Evolutionary conservation across 2,888 invertebrate genomes (phyloP).

Genomic region (Tolmerus cingulatus): DNA sequence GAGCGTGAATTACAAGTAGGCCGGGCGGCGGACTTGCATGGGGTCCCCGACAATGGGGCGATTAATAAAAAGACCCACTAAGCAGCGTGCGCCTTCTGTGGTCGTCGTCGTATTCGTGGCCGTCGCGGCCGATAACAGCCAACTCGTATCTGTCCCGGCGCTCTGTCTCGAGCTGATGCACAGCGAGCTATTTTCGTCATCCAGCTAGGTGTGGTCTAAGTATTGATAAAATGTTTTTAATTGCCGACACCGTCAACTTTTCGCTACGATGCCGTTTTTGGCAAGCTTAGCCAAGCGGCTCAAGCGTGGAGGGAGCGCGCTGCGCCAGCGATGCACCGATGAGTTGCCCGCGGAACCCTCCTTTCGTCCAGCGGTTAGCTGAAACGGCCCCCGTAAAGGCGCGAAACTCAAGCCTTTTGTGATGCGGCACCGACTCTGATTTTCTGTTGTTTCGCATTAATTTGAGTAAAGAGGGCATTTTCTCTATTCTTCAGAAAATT

Average conservation of each 20-base stretch:
- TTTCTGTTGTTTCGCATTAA: neutral
- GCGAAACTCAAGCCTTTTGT: neutral
- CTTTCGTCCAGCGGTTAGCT: neutral
- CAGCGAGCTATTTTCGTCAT: neutral
- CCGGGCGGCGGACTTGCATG: neutral
- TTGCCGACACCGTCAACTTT: neutral
- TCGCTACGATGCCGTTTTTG: neutral
- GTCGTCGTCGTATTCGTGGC: neutral
- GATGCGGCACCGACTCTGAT: neutral
- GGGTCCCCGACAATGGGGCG: neutral
- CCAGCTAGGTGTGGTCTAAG: constrained; percentile 21
- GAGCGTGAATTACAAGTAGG: neutral
- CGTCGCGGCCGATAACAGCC: neutral
- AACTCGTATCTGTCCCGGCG: neutral
- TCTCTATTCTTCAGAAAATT: neutral
- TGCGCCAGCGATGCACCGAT: constrained; percentile 6
- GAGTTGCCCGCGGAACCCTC: neutral
- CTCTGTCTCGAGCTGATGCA: neutral
- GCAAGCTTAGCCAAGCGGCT: neutral
- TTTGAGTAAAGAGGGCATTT: neutral
- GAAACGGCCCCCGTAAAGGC: neutral
- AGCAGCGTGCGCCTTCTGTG: neutral
- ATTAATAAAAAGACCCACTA: neutral
- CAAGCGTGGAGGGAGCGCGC: constrained; percentile 40
- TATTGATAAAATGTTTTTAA: neutral